Percentiles rank a stretch among this genome's conserved stretches.
These are phyloP conservation scores for Poeciliopsis presidionis DNA, from an alignment of 2,797 vertebrate species.

Conservation along the genomic window DNA sequence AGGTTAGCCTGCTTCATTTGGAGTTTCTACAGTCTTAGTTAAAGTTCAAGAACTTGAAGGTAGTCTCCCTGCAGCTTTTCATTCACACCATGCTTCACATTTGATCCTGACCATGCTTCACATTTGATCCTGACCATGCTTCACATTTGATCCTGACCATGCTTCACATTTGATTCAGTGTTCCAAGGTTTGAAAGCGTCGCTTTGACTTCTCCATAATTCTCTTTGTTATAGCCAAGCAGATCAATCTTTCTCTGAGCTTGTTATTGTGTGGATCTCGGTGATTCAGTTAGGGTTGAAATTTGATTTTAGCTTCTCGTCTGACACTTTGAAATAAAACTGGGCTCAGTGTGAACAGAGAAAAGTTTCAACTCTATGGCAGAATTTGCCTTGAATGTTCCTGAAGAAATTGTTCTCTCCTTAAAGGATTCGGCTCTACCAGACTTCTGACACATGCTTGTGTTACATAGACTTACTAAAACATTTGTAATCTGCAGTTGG, in stretches of 20 bases:
- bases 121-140: too few species aligned
- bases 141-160: too few species aligned
- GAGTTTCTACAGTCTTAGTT: neutral
- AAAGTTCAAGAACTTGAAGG: neutral
- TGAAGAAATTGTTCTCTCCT: neutral
- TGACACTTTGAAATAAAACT: neutral
- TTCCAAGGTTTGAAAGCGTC: neutral
- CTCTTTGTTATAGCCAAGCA: neutral
- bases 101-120: too few species aligned
- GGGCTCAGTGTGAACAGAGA: neutral
- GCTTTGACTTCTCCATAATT: neutral
- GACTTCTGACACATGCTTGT: neutral
- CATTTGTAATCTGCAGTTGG: neutral
- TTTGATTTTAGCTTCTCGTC: neutral
- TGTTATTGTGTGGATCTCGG: neutral
- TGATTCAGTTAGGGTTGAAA: neutral
- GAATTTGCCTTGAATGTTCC: neutral
- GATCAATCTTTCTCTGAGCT: neutral
- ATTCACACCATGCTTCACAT: neutral
- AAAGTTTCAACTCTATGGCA: neutral
- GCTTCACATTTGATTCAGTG: neutral
- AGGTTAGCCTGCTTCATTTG: neutral
- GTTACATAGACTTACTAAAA: neutral
- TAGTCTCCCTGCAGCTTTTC: neutral
- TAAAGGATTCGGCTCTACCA: neutral